Evolutionary conservation across 2,888 invertebrate species (phyloP).

Genomic region (Folsomia candida): DNA sequence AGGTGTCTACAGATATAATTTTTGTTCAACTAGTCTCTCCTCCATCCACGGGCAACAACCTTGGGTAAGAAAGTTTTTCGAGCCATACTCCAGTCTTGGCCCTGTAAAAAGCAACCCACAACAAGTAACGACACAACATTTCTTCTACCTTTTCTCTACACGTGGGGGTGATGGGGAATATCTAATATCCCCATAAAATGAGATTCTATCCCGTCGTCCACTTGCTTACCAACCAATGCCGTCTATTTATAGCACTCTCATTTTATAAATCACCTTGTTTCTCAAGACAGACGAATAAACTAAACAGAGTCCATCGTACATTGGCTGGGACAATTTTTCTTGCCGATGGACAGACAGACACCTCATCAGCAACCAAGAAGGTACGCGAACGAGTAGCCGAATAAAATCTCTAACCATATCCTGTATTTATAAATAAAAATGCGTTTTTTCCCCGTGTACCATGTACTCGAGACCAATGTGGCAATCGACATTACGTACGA

Average conservation of each 20-base stretch:
- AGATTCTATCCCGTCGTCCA: not conserved
- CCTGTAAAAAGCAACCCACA: not conserved
- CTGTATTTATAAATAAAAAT: not conserved
- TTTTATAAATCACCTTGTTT: not conserved
- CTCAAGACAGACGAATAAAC: no score
- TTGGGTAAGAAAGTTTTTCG: not conserved
- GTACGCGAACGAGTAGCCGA: not conserved
- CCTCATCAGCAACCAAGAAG: not conserved
- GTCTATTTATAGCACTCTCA: not conserved
- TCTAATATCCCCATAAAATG: not conserved
- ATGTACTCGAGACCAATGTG: not conserved
- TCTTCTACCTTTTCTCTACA: not conserved
- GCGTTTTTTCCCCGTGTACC: not conserved
- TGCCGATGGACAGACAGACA: not conserved
- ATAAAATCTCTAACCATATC: not conserved
- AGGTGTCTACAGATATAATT: not conserved
- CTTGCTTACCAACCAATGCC: not conserved
- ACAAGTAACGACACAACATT: not conserved
- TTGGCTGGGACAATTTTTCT: not conserved
- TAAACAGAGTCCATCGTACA: no score
- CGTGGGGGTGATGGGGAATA: not conserved
- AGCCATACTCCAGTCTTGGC: not conserved
- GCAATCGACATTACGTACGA: not conserved
- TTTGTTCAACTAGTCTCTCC: not conserved
- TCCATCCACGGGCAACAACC: not conserved